Conservation (phyloP, 2,113 vertebrate genomes). For the Capreolus pygargus region DNA sequence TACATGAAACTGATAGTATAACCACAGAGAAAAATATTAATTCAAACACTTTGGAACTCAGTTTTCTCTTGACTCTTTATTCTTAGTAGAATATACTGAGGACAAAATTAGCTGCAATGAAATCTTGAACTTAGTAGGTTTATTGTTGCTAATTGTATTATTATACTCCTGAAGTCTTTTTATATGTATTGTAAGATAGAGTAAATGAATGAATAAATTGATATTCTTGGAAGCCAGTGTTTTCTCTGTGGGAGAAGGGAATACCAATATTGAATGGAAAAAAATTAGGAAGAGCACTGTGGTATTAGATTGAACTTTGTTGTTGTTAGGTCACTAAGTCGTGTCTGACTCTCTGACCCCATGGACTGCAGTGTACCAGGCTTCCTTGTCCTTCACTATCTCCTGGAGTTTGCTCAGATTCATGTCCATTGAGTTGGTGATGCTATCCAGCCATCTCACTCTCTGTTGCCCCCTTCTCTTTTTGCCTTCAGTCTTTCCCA, state of each 20-base stretch:
- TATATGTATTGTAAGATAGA: neutral
- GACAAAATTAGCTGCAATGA: neutral
- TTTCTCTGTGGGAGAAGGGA: neutral
- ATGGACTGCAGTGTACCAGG: neutral
- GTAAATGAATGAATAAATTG: neutral
- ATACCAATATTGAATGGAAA: neutral
- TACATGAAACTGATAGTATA: neutral
- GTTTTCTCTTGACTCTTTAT: neutral
- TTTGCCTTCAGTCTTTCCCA: neutral
- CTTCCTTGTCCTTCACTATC: neutral
- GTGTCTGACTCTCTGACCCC: neutral
- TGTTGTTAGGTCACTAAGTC: neutral
- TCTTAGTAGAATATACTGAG: neutral
- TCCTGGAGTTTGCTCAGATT: neutral
- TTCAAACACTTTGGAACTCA: neutral
- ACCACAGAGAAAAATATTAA: neutral
- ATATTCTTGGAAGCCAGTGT: neutral
- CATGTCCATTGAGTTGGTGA: neutral
- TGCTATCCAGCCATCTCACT: neutral
- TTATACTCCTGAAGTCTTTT: neutral
- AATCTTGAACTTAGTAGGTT: neutral
- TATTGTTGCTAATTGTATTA: neutral
- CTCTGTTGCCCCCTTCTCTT: neutral
- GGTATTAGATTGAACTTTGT: neutral
- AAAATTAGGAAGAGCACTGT: neutral